A percentile compares a stretch with the other conserved stretches of the same genome.
Conservation (phyloP, 2,113 vertebrate species). For the Lutjanus erythropterus region DNA sequence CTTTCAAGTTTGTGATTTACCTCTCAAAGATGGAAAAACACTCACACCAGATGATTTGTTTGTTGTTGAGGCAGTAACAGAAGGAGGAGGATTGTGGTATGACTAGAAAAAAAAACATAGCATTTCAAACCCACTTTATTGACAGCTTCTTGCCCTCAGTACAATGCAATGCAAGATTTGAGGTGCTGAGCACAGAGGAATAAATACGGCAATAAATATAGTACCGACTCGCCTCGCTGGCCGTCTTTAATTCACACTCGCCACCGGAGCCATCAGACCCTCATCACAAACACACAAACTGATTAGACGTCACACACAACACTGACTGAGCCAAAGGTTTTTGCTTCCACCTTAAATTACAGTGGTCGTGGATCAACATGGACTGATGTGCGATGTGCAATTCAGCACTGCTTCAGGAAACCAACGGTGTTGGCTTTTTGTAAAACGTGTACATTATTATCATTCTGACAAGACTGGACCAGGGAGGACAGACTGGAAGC, state of each 20-base stretch:
- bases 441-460: constrained; percentile 27
- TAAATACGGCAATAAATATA: constrained; percentile 77
- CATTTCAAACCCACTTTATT: constrained; percentile 74
- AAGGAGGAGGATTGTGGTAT: constrained; percentile 33
- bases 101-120: constrained; percentile 29
- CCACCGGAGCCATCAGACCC: constrained; percentile 43
- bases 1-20: constrained; percentile 30
- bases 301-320: constrained; percentile 62
- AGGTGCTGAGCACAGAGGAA: constrained; percentile 68
- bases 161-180: constrained; percentile 67
- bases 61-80: constrained; percentile 34
- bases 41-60: not conserved
- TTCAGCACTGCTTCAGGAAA: constrained; percentile 28
- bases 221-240: constrained; percentile 51
- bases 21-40: constrained; percentile 25
- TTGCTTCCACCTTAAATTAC: constrained; percentile 56
- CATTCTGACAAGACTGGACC: constrained; percentile 27
- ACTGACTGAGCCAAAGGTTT: constrained; percentile 59
- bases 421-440: constrained; percentile 36
- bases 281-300: constrained; percentile 68
- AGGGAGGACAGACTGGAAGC: constrained; percentile 42
- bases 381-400: constrained; percentile 18
- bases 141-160: constrained; percentile 68
- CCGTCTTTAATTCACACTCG: constrained; percentile 32
- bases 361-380: constrained; percentile 42